Evolutionary conservation across 2,113 vertebrate species (phyloP), one percentile per base, ranked within the genome.

Genomic region (Ceyx cyanopectus): DNA sequence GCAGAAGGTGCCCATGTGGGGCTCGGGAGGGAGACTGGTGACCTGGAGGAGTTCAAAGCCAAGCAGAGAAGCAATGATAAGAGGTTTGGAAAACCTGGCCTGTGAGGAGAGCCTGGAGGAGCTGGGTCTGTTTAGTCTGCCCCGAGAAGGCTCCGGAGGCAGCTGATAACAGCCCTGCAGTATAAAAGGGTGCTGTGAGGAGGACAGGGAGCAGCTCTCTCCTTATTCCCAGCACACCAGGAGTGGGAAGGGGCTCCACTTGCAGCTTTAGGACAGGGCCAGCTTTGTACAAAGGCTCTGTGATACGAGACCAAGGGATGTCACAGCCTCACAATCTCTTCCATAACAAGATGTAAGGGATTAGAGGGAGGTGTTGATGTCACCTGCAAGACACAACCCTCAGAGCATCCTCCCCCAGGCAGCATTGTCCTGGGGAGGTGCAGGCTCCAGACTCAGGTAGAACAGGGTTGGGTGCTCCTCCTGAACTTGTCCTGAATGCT

Each of bases 111-210:
- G 63, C 20, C 0, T 34, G 60, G 43, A 56, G 46, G 76, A 85
- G 75, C 56, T 56, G 65, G 0, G 10, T 19, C 37, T 95, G 94
- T 93, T 93, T 82, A 91, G 91, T 88, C 94, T 85, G 57, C 29
- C 24, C 2, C 0, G 41, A 61, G 46, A 41, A 75, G 78, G 85
- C 76, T 10, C 21, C 16, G 79, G 69, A 72, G 77, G 76, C 90
- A 48, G 65, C 18, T 40, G 84, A 74, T 85, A 93, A 81, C 10
- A 0, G 68, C 30, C 30, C 3, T 1, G 2, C 10, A 3, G 66
- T 14, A 50, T 18, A 22, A 66, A 62, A 54, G 45, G 69, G 10
- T 29, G 48, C 57, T n/a, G 41, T 2, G 6, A 14, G 3, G 75
- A 61, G 70, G 15, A 50, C 9, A 5, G 45, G 68, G 30, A 61